Evolutionary conservation across 2,113 vertebrate genomes (phyloP), one percentile per base, ranked within the genome.

Genomic region (Gymnobelideus leadbeateri): DNA sequence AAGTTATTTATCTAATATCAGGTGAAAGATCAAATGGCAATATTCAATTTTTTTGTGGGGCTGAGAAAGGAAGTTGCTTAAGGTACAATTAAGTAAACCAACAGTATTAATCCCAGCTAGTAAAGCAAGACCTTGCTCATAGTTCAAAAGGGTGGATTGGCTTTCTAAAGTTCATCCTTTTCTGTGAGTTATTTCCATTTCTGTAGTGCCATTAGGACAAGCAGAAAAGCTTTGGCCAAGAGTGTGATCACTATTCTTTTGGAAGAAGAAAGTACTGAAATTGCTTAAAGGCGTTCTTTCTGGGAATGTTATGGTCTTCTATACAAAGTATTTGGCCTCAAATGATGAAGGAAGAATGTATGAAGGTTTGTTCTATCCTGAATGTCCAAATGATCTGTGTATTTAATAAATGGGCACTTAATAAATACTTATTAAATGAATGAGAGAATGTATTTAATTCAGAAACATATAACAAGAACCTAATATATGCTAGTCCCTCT

Each of bases 141-240:
- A 89, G 90, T 9, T 52, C 28, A 95, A 94, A 92, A 6, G 16
- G 47, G 3, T 47, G 61, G 4, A 91, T 97, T 61, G 91, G 16
- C 93, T 89, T 96, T 95, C 92, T 52, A 95, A 92, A 94, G 51
- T 0, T 47, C 91, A 52, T 94, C 16, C 8, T 26, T 54, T 84
- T 94, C 92, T 91, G n/a, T 91, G 6, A 84, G 14, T 92, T 96
- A 54, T 50, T 43, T 51, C 19, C 52, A 89, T 23, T 94, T 94
- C 3, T 92, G 28, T 31, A 0, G 92, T 0, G 1, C 6, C 6
- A 61, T 43, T n/a, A 93, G 28, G 68, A 84, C 68, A 84, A 84
- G 37, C 68, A 84, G 5, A n/a, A 77, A n/a, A 21, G 12, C 28
- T n/a, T n/a, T n/a, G 37, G 37, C 37, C 68, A 77, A 77, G 37